Evolutionary conservation across 2,113 vertebrate species (phyloP), one percentile per base, ranked within the genome.

Genomic region (Rhinichthys klamathensis): DNA sequence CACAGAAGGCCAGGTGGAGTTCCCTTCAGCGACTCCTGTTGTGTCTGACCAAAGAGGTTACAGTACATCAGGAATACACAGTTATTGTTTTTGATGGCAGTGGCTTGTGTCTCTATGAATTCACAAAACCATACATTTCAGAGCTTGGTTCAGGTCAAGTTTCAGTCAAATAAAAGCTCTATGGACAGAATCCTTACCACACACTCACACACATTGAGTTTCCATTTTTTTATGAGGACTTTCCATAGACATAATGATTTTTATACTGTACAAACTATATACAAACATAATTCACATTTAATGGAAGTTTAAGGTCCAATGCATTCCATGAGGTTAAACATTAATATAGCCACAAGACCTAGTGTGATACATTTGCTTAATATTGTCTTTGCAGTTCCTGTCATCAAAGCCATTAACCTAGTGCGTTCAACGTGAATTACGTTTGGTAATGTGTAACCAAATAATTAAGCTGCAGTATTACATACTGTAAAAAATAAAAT

Each of bases 1-100:
- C 86, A 97, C 88, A 89, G 95, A 96, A 0, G 93, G 93, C 95
- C 95, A 98, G 0, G 69, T 1, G 51, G 15, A 32, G 32, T 25
- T 30, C 23, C 2, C 16, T 76, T 25, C 73, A 67, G 16, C 3
- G 35, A 9, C 9, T 79, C 1, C 76, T 7, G 6, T 2, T 25
- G 69, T 30, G 58, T 1, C 41, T 46, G 41, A n/a, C 13, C 25
- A 54, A 25, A 67, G 15, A 58, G 27, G 1, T 51, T 56, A 21
- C 16, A 41, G 44, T 77, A 32, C 5, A 51, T 46, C 0, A 85
- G 32, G 11, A 35, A 18, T 27, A 15, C 4, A 49, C 1, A 49
- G 75, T 15, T 15, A 30, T 7, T 65, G 25, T 25, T 25, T 25
- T 61, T 25, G n/a, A 25, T 61, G n/a, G 58, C 13, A 30, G 13